Percentiles rank a stretch among this genome's conserved stretches.
These are phyloP conservation scores for Chromobotia macracanthus DNA, from an alignment of 2,797 vertebrate species.

Conservation along the genomic window DNA sequence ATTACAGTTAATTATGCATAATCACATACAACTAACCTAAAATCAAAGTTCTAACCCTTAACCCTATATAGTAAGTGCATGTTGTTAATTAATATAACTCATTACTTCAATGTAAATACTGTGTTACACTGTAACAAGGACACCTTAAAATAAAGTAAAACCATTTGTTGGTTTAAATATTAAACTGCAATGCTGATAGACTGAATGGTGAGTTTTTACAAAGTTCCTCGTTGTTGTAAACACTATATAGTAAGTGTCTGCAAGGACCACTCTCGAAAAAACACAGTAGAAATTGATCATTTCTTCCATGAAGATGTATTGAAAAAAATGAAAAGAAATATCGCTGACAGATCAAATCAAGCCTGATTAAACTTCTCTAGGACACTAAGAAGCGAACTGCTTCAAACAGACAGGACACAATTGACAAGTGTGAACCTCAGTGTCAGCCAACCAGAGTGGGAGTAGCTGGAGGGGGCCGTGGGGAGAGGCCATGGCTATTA, in stretches of 20 bases:
- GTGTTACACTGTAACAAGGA: no score
- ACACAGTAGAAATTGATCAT: not conserved
- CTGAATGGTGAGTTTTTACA: no score
- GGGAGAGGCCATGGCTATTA: slow-evolving; percentile 72
- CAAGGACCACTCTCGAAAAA: not conserved
- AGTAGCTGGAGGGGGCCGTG: slow-evolving; percentile 57
- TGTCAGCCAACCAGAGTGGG: slow-evolving; percentile 70
- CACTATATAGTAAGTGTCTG: not conserved
- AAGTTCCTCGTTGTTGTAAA: not conserved
- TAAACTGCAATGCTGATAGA: no score
- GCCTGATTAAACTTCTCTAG: slow-evolving; percentile 83
- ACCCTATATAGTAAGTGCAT: no score
- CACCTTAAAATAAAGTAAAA: no score
- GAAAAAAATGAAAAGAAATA: slow-evolving; percentile 54
- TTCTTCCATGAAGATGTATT: not conserved
- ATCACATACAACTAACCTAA: no score
- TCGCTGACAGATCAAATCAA: slow-evolving; percentile 77
- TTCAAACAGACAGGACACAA: slow-evolving; percentile 81
- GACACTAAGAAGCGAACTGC: slow-evolving; percentile 79
- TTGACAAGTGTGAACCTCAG: slow-evolving; percentile 71
- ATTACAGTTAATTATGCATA: no score
- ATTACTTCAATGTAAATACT: no score
- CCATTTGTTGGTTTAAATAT: not conserved
- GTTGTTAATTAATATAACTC: no score
- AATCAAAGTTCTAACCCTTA: no score